phyloP scores from a whole-genome alignment of 2,888 invertebrate genomes.

The Luperina nickerlii region DNA sequence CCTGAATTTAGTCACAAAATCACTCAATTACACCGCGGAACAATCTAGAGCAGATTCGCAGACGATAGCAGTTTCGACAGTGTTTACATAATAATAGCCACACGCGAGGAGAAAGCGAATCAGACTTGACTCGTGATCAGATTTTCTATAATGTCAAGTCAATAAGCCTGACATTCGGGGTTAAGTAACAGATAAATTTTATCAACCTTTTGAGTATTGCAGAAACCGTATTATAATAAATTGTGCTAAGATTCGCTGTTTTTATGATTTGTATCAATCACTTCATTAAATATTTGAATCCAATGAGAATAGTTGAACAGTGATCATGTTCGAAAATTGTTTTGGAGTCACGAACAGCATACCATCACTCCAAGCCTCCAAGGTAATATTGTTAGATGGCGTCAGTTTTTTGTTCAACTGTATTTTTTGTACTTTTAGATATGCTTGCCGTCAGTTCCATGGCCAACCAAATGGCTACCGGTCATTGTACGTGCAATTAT shows the following conservation, averaged over 20 bases:
- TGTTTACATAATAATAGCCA: slow-evolving; percentile 76
- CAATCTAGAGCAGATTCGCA: slow-evolving; percentile 70
- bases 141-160: slow-evolving; percentile 70
- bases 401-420: slow-evolving; percentile 28
- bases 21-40: slow-evolving; percentile 57
- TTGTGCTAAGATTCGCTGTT: slow-evolving; percentile 13
- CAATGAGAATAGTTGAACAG: slow-evolving; percentile 7
- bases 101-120: slow-evolving; percentile 73
- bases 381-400: slow-evolving; percentile 29
- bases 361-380: slow-evolving; percentile 13
- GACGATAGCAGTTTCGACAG: slow-evolving; percentile 71
- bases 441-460: slow-evolving; percentile 1
- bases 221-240: slow-evolving; percentile 8
- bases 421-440: slow-evolving; percentile 21
- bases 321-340: slow-evolving; percentile 28
- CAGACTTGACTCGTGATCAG: slow-evolving; percentile 68
- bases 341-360: slow-evolving; percentile 27
- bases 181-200: slow-evolving; percentile 38
- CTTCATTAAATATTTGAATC: neutral
- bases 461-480: slow-evolving; percentile 9
- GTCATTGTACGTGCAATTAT: neutral
- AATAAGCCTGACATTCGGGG: slow-evolving; percentile 68
- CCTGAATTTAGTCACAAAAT: slow-evolving; percentile 41
- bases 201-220: slow-evolving; percentile 30
- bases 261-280: slow-evolving; percentile 6